These are phyloP conservation scores for Nasonia longicornis DNA, from an alignment of 1,140 invertebrate species.

Conservation along the genomic window DNA sequence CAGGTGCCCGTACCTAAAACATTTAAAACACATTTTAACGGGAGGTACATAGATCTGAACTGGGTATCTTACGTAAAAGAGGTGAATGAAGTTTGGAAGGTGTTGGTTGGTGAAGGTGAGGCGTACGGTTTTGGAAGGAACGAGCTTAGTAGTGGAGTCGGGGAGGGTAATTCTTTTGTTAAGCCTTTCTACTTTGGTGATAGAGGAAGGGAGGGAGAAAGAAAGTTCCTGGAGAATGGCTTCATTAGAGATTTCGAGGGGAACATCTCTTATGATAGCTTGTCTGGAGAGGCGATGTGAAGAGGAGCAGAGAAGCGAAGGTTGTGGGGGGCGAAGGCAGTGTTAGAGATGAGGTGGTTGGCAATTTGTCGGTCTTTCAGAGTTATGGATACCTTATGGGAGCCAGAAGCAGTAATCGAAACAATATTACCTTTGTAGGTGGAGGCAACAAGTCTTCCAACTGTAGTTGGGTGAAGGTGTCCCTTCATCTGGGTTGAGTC, in stretches of 20 bases:
- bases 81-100: no score
- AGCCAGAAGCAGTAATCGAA: not conserved
- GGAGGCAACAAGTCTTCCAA: not conserved
- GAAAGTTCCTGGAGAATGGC: no score
- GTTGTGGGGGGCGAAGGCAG: not conserved
- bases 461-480: not conserved
- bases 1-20: no score
- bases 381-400: no score
- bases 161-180: not conserved
- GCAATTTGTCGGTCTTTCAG: not conserved
- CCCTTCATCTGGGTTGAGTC: no score
- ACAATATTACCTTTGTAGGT: not conserved
- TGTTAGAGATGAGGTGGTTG: not conserved
- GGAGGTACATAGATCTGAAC: no score
- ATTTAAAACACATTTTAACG: no score
- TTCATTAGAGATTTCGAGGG: no score
- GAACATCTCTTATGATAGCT: not conserved
- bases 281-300: not conserved
- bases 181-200: not conserved
- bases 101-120: no score
- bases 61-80: no score
- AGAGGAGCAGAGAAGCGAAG: not conserved
- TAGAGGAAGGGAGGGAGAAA: not conserved
- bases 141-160: not conserved
- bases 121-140: not conserved